Percentiles rank a stretch among this genome's conserved stretches.
phyloP scores from a whole-genome alignment of 2,888 invertebrate genomes.

The Orthosia gracilis region DNA sequence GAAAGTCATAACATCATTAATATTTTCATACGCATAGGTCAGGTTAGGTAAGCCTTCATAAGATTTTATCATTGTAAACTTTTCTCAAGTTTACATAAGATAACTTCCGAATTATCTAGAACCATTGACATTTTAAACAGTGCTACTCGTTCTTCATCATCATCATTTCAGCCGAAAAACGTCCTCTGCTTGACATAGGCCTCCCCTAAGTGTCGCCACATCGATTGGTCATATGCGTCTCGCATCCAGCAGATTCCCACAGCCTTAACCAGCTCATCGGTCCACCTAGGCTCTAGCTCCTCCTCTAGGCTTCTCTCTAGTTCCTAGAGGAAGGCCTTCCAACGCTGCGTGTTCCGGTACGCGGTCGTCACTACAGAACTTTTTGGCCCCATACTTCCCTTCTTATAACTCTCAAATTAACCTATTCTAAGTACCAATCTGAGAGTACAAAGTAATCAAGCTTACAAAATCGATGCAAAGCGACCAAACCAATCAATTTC shows the following conservation, averaged over 20 bases:
- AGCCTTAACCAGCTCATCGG: no score
- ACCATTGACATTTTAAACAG: not conserved
- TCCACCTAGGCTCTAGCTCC: no score
- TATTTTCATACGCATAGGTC: not conserved
- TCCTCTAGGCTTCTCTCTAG: no score
- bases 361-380: no score
- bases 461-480: constrained; percentile 37
- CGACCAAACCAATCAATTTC: constrained; percentile 43
- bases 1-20: not conserved
- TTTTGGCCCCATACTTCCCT: not conserved
- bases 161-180: no score
- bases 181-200: no score
- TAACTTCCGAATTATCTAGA: not conserved
- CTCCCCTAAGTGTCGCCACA: no score
- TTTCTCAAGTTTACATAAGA: not conserved
- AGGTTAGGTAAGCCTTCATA: not conserved
- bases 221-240: no score
- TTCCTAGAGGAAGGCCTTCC: no score
- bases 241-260: no score
- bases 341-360: no score
- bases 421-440: not conserved
- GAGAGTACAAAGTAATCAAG: constrained; percentile 31
- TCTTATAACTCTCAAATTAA: constrained; percentile 2
- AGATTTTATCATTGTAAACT: not conserved
- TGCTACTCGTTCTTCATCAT: not conserved